Evolutionary conservation across 2,888 invertebrate genomes (phyloP).

Genomic region (Fragum fragum): DNA sequence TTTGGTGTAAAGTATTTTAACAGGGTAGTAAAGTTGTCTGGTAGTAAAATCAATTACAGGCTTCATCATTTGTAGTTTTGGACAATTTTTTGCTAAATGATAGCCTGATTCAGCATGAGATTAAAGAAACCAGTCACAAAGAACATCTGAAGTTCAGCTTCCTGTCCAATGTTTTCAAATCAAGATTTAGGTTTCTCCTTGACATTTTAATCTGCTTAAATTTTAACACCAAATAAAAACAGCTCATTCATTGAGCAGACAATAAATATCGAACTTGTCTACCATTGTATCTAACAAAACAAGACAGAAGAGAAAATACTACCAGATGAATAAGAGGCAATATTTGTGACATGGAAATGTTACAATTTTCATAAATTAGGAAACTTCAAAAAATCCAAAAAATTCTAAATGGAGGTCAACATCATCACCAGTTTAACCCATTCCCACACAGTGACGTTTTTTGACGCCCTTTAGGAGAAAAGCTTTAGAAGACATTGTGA

Average conservation of each 20-base stretch:
- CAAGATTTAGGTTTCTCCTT: background rate
- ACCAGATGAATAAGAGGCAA: too few species aligned
- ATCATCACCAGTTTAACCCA: too few species aligned
- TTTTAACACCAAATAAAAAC: background rate
- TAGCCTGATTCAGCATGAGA: slow-evolving; percentile 12
- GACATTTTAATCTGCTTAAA: slow-evolving; percentile 6
- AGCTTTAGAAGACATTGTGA: too few species aligned
- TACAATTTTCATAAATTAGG: too few species aligned
- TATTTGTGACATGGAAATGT: too few species aligned
- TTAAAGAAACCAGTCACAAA: slow-evolving; percentile 21
- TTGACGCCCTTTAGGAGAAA: too few species aligned
- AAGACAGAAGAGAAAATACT: too few species aligned
- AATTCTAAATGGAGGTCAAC: too few species aligned
- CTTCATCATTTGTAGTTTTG: background rate
- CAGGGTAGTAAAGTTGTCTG: slow-evolving; percentile 1
- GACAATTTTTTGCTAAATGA: slow-evolving; percentile 28
- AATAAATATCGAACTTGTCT: too few species aligned
- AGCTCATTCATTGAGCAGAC: background rate
- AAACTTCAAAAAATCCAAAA: too few species aligned
- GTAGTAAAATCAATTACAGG: slow-evolving; percentile 25
- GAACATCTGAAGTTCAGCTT: slow-evolving; percentile 4
- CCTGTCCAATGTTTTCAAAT: slow-evolving; percentile 17
- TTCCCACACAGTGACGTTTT: too few species aligned
- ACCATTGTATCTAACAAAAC: too few species aligned
- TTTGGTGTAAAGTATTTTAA: background rate